Base-by-base conservation (phyloP, 2,888 invertebrate genomes). In the Lymantria monacha region DNA sequence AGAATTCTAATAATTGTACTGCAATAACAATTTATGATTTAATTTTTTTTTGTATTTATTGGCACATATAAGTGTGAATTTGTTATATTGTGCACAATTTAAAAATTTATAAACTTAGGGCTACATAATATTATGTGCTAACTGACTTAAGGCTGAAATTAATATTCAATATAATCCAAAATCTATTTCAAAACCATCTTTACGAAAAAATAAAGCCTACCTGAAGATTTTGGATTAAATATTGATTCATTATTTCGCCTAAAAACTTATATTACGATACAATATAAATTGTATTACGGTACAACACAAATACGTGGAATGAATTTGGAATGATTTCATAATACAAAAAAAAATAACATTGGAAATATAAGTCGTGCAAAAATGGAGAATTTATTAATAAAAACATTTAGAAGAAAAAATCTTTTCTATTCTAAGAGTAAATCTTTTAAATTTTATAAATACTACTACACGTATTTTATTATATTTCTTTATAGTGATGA, bases 1-100 rank as follows among this genome's bases (percentile, higher is more conserved):
- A 64, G 67, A 69, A 71, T 75, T 75, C 69, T 75, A 75, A 62
- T 70, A 74, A 74, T 79, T 75, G 79, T 79, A 79, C 74, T 76
- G 73, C 69, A 59, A 53, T 64, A 65, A 42, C 55, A 57, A 38
- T 38, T 38, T 38, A 38, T 38, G 10, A 59, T 57, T 53, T 44
- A 13, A 30, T 36, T 50, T 36, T 45, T 51, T 57, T 61, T 49
- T 63, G 57, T 62, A 36, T 53, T 60, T 56, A 71, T 79, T 81
- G 79, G 76, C 79, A 81, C 80, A 49, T 48, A 40, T 48, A 49
- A 63, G 22, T 15, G 33, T 33, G 10, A 33, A 33, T 10, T 2
- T 10, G 33, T 7, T 10, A 33, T 8, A 33, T 33, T 33, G n/a
- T n/a, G 33, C 33, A 33, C 33, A 33, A 33, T 10, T 1, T 5